Conservation (phyloP, 2,113 vertebrate genomes). For the Trinectes maculatus region DNA sequence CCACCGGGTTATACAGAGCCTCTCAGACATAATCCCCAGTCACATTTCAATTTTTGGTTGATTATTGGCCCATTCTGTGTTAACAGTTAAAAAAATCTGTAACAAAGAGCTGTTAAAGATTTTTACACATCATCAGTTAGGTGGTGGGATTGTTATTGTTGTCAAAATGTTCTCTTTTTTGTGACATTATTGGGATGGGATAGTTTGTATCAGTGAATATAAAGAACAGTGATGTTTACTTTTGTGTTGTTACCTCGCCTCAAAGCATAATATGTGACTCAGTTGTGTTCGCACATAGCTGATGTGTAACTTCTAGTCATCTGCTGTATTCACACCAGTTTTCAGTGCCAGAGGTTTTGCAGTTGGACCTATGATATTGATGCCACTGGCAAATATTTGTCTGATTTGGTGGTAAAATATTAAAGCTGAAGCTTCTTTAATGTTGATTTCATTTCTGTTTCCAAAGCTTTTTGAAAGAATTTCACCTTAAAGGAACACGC, state of each 20-base stretch:
- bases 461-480: background rate
- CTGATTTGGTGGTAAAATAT: slow-evolving; percentile 33
- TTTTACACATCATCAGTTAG: background rate
- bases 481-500: background rate
- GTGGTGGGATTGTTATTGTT: background rate
- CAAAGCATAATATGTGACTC: background rate
- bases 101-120: background rate
- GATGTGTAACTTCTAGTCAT: slow-evolving; percentile 1
- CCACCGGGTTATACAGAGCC: too few relatives aligned
- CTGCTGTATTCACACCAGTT: background rate
- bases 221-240: background rate
- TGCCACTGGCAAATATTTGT: slow-evolving; percentile 14
- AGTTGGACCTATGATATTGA: background rate
- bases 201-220: background rate
- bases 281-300: background rate
- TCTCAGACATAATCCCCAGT: too few relatives aligned
- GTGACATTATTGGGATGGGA: too few relatives aligned
- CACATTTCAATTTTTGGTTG: too few relatives aligned
- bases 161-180: too few relatives aligned
- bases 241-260: slow-evolving; percentile 4
- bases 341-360: slow-evolving; percentile 1
- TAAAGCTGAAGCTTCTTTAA: slow-evolving; percentile 19
- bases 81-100: background rate
- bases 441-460: slow-evolving; percentile 11
- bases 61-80: background rate